phyloP scores from a whole-genome alignment of 1,140 invertebrate species.

The Ylistrum balloti region DNA sequence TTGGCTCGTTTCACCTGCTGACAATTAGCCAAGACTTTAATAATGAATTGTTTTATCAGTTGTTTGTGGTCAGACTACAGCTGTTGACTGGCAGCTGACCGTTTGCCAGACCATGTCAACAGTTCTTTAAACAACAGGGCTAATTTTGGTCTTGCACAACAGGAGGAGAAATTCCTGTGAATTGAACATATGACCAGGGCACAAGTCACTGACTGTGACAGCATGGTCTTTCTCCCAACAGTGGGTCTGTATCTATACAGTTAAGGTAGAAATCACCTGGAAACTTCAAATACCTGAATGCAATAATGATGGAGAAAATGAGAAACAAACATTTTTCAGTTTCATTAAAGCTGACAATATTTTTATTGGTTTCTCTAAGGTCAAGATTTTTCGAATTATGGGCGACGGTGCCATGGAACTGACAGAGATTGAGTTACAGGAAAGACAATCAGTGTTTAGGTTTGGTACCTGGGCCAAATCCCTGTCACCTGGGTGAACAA shows the following conservation, averaged over 20 bases:
- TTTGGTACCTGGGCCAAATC: conserved; percentile 24
- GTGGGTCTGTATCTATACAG: neutral
- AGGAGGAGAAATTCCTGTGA: too few relatives aligned
- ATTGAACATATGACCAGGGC: neutral
- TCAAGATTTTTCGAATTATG: neutral
- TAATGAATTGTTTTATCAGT: conserved; percentile 21
- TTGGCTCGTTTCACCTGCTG: neutral
- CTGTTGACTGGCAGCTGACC: neutral
- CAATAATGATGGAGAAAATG: neutral
- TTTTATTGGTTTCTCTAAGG: neutral
- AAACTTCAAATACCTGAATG: neutral
- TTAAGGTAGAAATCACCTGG: neutral
- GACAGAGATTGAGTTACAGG: neutral
- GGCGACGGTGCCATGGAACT: conserved; percentile 13
- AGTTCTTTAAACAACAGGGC: neutral
- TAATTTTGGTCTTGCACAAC: too few relatives aligned
- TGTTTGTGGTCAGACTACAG: neutral
- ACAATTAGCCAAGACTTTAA: neutral
- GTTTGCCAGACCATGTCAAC: conserved; percentile 12
- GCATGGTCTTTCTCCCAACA: too few relatives aligned
- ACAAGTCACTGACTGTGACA: too few relatives aligned
- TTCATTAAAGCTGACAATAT: neutral
- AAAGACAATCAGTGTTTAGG: neutral
- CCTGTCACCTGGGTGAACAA: neutral
- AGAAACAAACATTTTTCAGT: neutral